These are phyloP conservation scores for Leptinotarsa texana DNA, from an alignment of 1,140 invertebrate genomes.

Conservation along the genomic window DNA sequence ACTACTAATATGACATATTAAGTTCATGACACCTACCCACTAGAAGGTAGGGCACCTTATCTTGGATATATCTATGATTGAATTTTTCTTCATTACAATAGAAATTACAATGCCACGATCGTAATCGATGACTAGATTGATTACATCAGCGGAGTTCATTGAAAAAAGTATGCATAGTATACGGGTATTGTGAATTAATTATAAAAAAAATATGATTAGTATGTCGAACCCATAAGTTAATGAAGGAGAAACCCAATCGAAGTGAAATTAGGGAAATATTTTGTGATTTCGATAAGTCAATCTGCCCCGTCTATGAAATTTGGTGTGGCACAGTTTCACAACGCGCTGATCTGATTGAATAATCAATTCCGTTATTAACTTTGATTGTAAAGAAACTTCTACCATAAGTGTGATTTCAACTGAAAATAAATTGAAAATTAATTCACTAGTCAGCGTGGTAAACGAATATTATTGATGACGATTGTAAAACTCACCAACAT, in stretches of 20 bases:
- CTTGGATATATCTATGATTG: background rate
- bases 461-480: too few species aligned
- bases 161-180: background rate
- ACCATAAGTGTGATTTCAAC: too few species aligned
- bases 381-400: too few species aligned
- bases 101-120: slow-evolving; percentile 5
- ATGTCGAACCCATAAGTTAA: background rate
- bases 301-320: background rate
- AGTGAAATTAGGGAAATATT: background rate
- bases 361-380: too few species aligned
- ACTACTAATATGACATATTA: background rate
- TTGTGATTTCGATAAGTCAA: background rate
- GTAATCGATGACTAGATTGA: background rate
- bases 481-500: too few species aligned
- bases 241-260: background rate
- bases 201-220: background rate
- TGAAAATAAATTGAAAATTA: too few species aligned
- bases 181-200: background rate
- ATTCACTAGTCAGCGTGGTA: too few species aligned
- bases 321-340: too few species aligned
- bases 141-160: background rate
- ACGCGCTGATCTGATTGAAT: too few species aligned
- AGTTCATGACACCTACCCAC: background rate
- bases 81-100: slow-evolving; percentile 4
- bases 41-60: slow-evolving; percentile 1